A percentile compares a stretch with the other conserved stretches of the same genome.
Evolutionary conservation across 2,113 vertebrate genomes (phyloP).

Genomic region (Uria lomvia): DNA sequence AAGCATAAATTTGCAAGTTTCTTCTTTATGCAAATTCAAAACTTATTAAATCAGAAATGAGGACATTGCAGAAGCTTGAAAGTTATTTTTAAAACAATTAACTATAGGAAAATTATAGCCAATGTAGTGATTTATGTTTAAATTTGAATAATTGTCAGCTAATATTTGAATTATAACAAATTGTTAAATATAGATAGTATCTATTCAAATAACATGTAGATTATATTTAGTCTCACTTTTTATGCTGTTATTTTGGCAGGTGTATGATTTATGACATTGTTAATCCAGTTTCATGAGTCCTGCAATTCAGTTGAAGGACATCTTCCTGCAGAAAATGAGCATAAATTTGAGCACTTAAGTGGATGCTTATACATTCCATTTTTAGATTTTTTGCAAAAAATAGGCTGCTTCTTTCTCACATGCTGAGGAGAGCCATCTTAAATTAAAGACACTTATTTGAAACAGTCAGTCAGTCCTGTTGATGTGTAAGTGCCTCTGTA

Average conservation of each 20-base stretch:
- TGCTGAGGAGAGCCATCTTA: neutral
- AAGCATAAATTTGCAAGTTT: neutral
- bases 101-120: neutral
- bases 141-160: constrained; percentile 29
- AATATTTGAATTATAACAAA: constrained; percentile 17
- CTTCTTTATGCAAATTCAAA: constrained; percentile 9
- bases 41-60: constrained; percentile 9
- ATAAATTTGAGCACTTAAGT: neutral
- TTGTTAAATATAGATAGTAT: constrained; percentile 38
- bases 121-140: neutral
- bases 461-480: neutral
- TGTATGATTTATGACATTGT: constrained; percentile 28
- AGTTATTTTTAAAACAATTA: constrained; percentile 10
- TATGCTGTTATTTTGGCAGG: constrained; percentile 32
- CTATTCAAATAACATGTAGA: constrained; percentile 13
- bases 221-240: constrained; percentile 24
- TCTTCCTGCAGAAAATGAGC: neutral
- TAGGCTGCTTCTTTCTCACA: neutral
- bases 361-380: neutral
- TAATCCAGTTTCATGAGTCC: constrained; percentile 29
- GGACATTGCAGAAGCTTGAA: neutral
- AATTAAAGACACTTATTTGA: neutral
- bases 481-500: neutral
- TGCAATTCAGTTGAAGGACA: constrained; percentile 24
- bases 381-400: neutral